Percentiles rank a stretch among this genome's conserved stretches.
phyloP scores from a whole-genome alignment of 1,140 invertebrate genomes.

The Aporrectodea caliginosa region DNA sequence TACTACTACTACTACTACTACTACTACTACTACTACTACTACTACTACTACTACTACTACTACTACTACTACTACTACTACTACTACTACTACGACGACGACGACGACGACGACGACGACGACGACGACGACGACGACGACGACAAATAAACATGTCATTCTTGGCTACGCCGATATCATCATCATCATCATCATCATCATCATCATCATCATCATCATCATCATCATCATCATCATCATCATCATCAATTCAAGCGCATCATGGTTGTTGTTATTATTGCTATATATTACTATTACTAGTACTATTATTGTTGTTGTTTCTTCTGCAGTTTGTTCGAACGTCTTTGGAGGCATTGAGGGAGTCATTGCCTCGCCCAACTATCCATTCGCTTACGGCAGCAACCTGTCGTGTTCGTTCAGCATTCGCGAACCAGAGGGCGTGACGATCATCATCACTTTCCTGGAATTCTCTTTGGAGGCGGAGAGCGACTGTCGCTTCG shows the following conservation, averaged over 20 bases:
- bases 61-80: constrained; percentile 3
- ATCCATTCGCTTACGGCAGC: constrained; percentile 4
- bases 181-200: too few species aligned
- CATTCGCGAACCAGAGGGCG: constrained; percentile 4
- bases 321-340: constrained; percentile 2
- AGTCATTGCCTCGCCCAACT: constrained; percentile 8
- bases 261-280: too few species aligned
- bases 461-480: constrained; percentile 20
- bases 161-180: neutral
- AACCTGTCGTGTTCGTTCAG: neutral
- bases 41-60: constrained; percentile 2
- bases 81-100: neutral
- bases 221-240: too few species aligned
- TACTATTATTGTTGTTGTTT: too few species aligned
- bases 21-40: constrained; percentile 2
- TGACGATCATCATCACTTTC: constrained; percentile 14
- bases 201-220: too few species aligned
- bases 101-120: neutral
- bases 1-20: constrained; percentile 3
- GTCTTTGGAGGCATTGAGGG: constrained; percentile 14
- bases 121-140: neutral
- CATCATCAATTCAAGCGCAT: too few species aligned
- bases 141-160: neutral
- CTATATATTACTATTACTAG: too few species aligned
- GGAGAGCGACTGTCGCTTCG: constrained; percentile 23